phyloP scores from a whole-genome alignment of 1,140 invertebrate genomes.

The Vanessa atalanta region DNA sequence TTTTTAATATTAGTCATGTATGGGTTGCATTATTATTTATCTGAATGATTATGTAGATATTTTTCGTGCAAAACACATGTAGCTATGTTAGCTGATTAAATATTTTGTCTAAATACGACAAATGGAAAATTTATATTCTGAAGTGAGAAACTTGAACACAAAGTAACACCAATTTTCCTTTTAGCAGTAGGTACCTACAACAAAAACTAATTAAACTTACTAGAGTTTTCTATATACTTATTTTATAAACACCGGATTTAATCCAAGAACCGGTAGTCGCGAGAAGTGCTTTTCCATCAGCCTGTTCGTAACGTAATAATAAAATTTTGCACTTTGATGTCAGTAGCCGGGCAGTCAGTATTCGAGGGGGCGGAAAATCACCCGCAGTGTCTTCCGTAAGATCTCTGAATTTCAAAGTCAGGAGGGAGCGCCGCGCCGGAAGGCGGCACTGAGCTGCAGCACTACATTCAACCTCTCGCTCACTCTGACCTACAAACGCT shows the following conservation, averaged over 20 bases:
- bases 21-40: slow-evolving; percentile 10
- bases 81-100: no score
- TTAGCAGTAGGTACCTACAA: no score
- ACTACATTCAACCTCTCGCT: slow-evolving; percentile 45
- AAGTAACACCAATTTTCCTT: no score
- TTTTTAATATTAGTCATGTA: slow-evolving; percentile 19
- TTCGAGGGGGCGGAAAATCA: slow-evolving; percentile 61
- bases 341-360: slow-evolving; percentile 45
- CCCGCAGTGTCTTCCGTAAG: slow-evolving; percentile 56
- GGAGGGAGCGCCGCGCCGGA: slow-evolving; percentile 47
- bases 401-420: slow-evolving; percentile 49
- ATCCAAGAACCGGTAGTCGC: slow-evolving; percentile 48
- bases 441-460: slow-evolving; percentile 56
- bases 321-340: slow-evolving; percentile 74
- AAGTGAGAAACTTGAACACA: no score
- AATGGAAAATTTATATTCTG: no score
- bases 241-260: slow-evolving; percentile 45
- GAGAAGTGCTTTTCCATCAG: slow-evolving; percentile 52
- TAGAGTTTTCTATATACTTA: no score
- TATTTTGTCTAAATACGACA: no score
- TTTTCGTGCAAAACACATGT: background rate
- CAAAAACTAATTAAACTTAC: no score
- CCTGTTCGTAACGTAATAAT: slow-evolving; percentile 61
- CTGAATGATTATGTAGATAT: background rate
- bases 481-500: slow-evolving; percentile 66